Percentiles rank a stretch among this genome's conserved stretches.
These are phyloP conservation scores for Tympanuchus pallidicinctus DNA, from an alignment of 2,113 vertebrate genomes.

Conservation along the genomic window DNA sequence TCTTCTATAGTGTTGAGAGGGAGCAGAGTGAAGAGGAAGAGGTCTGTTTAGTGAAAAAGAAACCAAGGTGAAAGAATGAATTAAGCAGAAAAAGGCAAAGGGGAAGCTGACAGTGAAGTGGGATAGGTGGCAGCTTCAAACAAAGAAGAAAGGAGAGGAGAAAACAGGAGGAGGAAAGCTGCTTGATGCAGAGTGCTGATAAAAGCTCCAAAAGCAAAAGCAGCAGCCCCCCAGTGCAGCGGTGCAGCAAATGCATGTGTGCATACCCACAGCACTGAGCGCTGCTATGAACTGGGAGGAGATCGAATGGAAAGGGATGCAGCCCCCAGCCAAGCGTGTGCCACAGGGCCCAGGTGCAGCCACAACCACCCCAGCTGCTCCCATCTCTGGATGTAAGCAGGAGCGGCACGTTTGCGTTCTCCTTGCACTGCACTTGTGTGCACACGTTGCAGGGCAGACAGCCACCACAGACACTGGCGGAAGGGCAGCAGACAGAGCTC, in stretches of 20 bases:
- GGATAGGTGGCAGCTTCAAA: not conserved
- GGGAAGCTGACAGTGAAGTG: not conserved
- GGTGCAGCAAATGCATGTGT: conserved; percentile 16
- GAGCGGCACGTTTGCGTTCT: rapidly evolving
- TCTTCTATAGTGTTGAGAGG: conserved; percentile 8
- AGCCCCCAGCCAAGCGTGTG: not conserved
- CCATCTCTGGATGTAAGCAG: rapidly evolving
- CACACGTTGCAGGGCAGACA: not conserved
- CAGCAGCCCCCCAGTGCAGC: not conserved
- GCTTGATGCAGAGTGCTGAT: not conserved
- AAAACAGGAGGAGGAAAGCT: conserved; percentile 19
- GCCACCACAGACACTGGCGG: not conserved
- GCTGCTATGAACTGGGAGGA: not conserved
- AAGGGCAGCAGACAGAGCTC: not conserved
- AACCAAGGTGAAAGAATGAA: not conserved
- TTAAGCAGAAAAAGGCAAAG: not conserved
- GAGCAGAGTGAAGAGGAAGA: conserved; percentile 20
- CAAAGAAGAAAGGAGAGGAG: conserved; percentile 15
- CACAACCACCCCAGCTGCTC: not conserved
- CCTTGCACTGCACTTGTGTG: not conserved
- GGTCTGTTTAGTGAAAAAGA: conserved; percentile 4
- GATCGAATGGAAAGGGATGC: not conserved
- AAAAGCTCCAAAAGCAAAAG: not conserved
- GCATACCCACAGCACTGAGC: rapidly evolving
- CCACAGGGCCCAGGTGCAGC: not conserved